Evolutionary conservation across 2,113 vertebrate species (phyloP), one percentile per base, ranked within the genome.

Genomic region (Sapajus apella): DNA sequence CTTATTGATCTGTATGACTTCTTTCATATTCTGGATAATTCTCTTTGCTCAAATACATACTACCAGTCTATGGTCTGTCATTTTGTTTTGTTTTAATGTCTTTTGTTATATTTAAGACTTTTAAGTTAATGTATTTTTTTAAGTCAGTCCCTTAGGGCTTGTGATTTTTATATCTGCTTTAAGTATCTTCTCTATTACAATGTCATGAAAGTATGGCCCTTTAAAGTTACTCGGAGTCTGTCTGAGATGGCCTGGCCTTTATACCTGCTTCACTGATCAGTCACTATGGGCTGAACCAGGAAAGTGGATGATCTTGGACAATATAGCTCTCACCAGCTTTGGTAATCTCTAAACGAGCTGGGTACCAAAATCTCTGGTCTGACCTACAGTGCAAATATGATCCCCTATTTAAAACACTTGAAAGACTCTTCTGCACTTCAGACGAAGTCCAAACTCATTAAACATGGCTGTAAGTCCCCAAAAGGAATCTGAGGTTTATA

Each of bases 51-150:
- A 94, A 93, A 91, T 61, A 56, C 27, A 40, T 52, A 64, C 32
- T 87, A 27, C 27, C 6, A 86, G 47, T 45, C 27, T 82, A 43
- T 27, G 2, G 35, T n/a, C 66, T 86, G 5, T 27, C 18, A 55
- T 98, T 84, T 72, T 40, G 13, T 72, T 75, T 92, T 81, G 17
- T 88, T 87, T 96, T 87, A 86, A 76, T 79, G 52, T 9, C 45
- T 95, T 82, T 91, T 73, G 32, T 45, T 87, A 87, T 40, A 82
- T 0, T 73, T 40, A 92, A 92, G 16, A 85, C 76, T 92, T 97
- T 80, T 64, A 95, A 52, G 40, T 58, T 47, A 87, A 73, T 52
- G 12, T 52, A 64, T 77, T 83, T n/a, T 17, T 82, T n/a, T 17
- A 95, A 94, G 1, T 61, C 35, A 76, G 21, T 82, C 70, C 90